Evolutionary conservation across 2,797 vertebrate species (phyloP), one percentile per base, ranked within the genome.

Genomic region (Anomalospiza imberbis): DNA sequence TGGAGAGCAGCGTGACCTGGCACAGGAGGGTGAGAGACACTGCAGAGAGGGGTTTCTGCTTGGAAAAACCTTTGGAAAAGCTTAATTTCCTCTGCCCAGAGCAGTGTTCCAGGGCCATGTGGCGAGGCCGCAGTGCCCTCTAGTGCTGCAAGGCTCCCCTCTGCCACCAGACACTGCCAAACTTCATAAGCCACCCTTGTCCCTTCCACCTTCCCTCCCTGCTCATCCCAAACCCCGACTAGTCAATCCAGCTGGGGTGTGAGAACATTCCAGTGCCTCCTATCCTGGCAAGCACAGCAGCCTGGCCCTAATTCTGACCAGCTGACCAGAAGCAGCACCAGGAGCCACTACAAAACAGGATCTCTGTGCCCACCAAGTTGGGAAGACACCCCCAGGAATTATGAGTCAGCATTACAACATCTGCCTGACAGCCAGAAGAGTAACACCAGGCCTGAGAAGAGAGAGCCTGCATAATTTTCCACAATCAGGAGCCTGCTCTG

Each of bases 81-180:
- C 12, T 13, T 32, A 1, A 7, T 26, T 88, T 86, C 53, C 34
- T 51, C 60, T 15, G 32, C 4, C 2, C 17, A 5, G 32, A 80
- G 58, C 42, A 0, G 7, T 7, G 21, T 18, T 62, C 26, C 2
- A 3, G 62, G n/a, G 51, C 55, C 2, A 1, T 28, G 79, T 44
- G n/a, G 80, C 0, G 14, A 71, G 58, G 45, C 26, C 1, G 8
- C 94, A 96, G 81, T 88, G 95, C 97, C 95, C 96, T 94, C 97
- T 97, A 94, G 90, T 31, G 97, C 68, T 38, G 34, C 20, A 26
- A 45, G 47, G 29, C 21, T 86, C 28, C 60, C 12, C 21, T 70
- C 62, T 19, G 65, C 57, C 78, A 79, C 61, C 45, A 26, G 50
- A 31, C 36, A 38, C 28, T 9, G 29, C 25, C 48, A 38, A 21